Conservation (phyloP, 2,113 vertebrate species). For the Pelecanoides urinatrix region DNA sequence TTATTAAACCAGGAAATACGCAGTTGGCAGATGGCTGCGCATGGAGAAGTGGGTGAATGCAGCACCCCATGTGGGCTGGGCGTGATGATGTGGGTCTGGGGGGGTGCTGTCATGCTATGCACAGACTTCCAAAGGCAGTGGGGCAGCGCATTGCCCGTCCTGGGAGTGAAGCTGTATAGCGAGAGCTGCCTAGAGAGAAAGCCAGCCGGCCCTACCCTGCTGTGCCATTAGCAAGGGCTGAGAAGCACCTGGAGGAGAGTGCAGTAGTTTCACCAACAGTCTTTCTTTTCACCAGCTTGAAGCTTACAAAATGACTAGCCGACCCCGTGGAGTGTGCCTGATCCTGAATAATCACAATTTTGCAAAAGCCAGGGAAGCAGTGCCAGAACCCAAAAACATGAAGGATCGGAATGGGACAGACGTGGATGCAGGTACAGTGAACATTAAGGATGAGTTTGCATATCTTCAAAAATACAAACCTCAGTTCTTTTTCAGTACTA, state of each 20-base stretch:
- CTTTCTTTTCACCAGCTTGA: not conserved
- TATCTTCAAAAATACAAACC: not conserved
- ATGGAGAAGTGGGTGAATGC: not conserved
- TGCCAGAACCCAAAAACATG: not conserved
- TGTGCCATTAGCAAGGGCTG: not conserved
- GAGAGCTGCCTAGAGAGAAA: not conserved
- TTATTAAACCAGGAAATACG: not conserved
- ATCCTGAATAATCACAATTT: conserved; percentile 87
- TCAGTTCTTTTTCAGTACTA: not conserved
- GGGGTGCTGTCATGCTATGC: not conserved
- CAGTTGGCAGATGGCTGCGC: not conserved
- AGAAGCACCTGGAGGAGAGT: not conserved
- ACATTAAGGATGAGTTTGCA: fast-evolving
- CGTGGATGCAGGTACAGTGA: conserved; percentile 75
- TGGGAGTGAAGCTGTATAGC: not conserved
- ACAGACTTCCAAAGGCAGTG: not conserved
- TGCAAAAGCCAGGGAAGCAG: not conserved
- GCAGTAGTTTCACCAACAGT: not conserved
- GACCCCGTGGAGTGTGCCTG: conserved; percentile 80
- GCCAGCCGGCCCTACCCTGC: not conserved
- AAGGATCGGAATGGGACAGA: conserved; percentile 72
- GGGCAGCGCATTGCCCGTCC: not conserved
- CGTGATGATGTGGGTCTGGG: not conserved
- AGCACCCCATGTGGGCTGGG: not conserved
- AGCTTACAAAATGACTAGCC: conserved; percentile 76